Percentiles rank a stretch among this genome's conserved stretches.
Conservation (phyloP, 2,113 vertebrate genomes). For the Anseranas semipalmata region DNA sequence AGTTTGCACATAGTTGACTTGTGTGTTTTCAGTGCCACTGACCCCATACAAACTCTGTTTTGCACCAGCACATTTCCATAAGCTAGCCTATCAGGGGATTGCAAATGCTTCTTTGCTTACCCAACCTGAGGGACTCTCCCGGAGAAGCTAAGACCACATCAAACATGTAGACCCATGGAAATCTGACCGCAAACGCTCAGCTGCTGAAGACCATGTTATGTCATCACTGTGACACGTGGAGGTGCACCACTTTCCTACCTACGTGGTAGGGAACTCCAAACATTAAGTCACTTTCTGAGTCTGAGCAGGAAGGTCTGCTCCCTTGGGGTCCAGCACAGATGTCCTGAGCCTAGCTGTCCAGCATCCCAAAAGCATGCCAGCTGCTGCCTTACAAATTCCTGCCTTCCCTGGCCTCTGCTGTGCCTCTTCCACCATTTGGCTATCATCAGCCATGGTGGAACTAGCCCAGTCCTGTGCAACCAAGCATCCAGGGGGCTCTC, state of each 20-base stretch:
- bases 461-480: neutral
- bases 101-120: neutral
- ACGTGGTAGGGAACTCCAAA: neutral
- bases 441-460: neutral
- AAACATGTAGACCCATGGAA: neutral
- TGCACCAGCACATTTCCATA: neutral
- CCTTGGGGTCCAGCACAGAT: neutral
- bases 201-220: neutral
- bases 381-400: neutral
- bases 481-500: neutral
- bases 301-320: neutral
- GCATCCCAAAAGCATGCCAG: neutral
- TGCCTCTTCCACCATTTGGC: neutral
- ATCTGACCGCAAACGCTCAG: neutral
- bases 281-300: neutral
- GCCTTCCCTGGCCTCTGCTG: neutral
- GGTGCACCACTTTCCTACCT: fast-evolving
- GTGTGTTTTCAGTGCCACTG: neutral
- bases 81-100: neutral
- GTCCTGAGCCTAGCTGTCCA: neutral
- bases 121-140: neutral
- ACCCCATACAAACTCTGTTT: neutral
- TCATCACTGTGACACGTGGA: neutral
- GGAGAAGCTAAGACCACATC: neutral
- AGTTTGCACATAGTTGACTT: neutral